Base-by-base conservation (phyloP, 2,113 vertebrate species). In the Crocuta crocuta region DNA sequence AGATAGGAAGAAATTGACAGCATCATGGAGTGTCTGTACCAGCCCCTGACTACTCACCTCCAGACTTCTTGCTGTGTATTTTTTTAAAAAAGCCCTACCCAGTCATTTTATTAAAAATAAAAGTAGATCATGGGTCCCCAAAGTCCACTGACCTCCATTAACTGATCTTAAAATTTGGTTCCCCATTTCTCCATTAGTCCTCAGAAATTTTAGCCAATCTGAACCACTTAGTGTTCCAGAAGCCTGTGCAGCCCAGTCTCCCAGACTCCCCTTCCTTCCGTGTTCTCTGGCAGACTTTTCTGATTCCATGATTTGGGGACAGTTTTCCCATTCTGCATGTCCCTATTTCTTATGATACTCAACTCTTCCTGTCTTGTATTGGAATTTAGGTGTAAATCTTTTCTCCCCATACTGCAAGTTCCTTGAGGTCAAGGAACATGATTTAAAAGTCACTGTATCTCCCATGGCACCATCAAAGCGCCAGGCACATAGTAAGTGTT, bases 341-440 rank as follows among this genome's bases (percentile, higher is more conserved):
- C 21, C 5, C 3, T 73, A 63, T 71, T 84, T 95, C 70, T 89
- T 71, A 58, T 33, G 33, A 35, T 66, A 35, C 23, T 92, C 86
- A 39, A 31, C 4, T 24, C 3, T 83, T 87, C 35, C 73, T 88
- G 43, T 70, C 21, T 78, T 76, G 31, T 74, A 24, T 50, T 89
- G 39, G 48, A 96, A 95, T 0, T 78, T 68, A 35, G 11, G 0
- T 33, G 23, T 85, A 61, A 58, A 71, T 45, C 11, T 86, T 82
- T 53, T 79, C 21, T 91, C 26, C 15, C 3, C 35, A 92, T 39
- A 84, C 6, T 26, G 5, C 35, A 76, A 73, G 28, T 58, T 83
- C 12, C n/a, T 85, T 83, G 39, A 90, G 74, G 66, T 83, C 68
- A 78, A n/a, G 65, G 82, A 91, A 74, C 66, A 66, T 53, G n/a